Evolutionary conservation across 1,140 invertebrate species (phyloP).

Genomic region (Pogonus chalceus): DNA sequence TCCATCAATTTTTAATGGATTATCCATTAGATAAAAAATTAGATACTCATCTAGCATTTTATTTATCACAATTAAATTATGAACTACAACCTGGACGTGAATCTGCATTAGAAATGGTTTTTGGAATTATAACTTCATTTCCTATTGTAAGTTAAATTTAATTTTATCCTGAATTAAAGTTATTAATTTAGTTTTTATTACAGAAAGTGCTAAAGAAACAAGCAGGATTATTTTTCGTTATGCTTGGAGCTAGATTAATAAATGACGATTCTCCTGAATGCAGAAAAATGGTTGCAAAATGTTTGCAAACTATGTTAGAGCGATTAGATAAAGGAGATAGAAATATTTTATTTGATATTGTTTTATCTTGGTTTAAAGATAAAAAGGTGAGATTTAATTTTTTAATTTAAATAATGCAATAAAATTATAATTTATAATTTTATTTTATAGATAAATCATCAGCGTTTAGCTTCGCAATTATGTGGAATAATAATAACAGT

Average conservation of each 20-base stretch:
- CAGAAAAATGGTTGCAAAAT: conserved; percentile 52
- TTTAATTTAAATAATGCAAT: conserved; percentile 5
- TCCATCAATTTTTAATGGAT: conserved; percentile 70
- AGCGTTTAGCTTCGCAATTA: conserved; percentile 48
- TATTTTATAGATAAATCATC: conserved; percentile 34
- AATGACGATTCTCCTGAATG: conserved; percentile 63
- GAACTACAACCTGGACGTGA: conserved; percentile 67
- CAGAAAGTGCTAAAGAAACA: conserved; percentile 52
- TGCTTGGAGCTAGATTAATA: conserved; percentile 57
- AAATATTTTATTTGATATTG: conserved; percentile 54
- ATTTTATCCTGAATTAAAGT: conserved; percentile 14
- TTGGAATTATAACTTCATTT: conserved; percentile 65
- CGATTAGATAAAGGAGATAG: conserved; percentile 44
- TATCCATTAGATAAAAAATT: conserved; percentile 68
- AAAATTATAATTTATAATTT: conserved; percentile 9
- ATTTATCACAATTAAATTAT: conserved; percentile 70
- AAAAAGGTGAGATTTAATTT: conserved; percentile 52
- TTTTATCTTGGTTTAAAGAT: conserved; percentile 56
- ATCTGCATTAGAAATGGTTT: conserved; percentile 77
- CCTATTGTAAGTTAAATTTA: conserved; percentile 53
- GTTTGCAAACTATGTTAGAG: conserved; percentile 51
- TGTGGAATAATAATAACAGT: conserved; percentile 50
- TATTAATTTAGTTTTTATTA: conserved; percentile 26
- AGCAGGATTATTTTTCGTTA: conserved; percentile 59
- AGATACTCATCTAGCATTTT: conserved; percentile 65